Conservation (phyloP, 2,797 vertebrate genomes). For the Catostomus latipinnis region DNA sequence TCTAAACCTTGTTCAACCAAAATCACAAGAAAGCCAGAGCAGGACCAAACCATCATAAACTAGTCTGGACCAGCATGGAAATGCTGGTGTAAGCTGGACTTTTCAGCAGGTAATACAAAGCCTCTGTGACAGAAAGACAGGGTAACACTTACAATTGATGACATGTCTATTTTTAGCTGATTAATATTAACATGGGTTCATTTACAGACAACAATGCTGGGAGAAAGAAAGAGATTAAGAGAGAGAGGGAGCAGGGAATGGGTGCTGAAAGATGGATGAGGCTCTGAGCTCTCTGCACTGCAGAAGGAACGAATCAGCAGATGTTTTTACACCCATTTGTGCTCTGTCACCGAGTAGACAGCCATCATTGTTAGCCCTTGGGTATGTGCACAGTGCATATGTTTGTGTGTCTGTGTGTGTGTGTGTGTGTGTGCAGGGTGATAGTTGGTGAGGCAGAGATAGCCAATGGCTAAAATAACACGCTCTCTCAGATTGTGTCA, state of each 20-base stretch:
- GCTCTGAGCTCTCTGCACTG: constrained; percentile 25
- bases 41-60: neutral
- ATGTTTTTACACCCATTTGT: constrained; percentile 43
- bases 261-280: constrained; percentile 28
- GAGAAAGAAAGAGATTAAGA: constrained; percentile 17
- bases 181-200: constrained; percentile 44
- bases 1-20: neutral
- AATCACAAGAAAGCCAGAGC: neutral
- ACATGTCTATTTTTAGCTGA: constrained; percentile 30
- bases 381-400: constrained; percentile 57
- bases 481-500: constrained; percentile 37
- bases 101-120: constrained; percentile 37
- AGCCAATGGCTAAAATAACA: constrained; percentile 65
- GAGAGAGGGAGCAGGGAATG: neutral
- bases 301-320: constrained; percentile 40
- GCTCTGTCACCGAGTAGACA: constrained; percentile 31
- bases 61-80: constrained; percentile 7
- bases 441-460: constrained; percentile 55
- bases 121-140: constrained; percentile 28
- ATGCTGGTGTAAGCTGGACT: constrained; percentile 22
- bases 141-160: constrained; percentile 30
- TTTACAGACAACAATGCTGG: constrained; percentile 24
- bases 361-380: constrained; percentile 34
- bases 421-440: constrained; percentile 54
- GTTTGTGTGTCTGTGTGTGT: constrained; percentile 55